phyloP scores from a whole-genome alignment of 2,797 vertebrate species.

The Thripadectes ignobilis region DNA sequence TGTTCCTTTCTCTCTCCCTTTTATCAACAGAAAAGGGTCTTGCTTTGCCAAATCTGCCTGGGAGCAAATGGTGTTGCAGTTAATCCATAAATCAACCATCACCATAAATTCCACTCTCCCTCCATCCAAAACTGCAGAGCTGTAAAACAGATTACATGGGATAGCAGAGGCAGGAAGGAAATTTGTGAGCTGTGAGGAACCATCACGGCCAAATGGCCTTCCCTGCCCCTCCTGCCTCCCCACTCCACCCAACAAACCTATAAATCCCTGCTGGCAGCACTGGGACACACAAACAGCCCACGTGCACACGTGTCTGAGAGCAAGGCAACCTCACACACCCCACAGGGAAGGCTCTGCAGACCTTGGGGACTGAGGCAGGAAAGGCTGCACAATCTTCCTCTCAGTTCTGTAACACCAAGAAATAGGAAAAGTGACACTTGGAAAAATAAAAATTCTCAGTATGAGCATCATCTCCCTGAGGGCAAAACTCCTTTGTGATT shows the following conservation, averaged over 20 bases:
- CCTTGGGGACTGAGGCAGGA: not conserved
- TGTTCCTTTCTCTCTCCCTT: conserved; percentile 10
- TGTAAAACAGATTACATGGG: conserved; percentile 32
- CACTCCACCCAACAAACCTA: not conserved
- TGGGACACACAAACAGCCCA: not conserved
- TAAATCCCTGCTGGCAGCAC: not conserved
- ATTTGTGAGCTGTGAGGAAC: conserved; percentile 53
- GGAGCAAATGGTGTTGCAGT: conserved; percentile 46
- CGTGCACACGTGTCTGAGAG: not conserved
- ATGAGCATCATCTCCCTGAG: not conserved
- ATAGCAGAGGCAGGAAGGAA: conserved; percentile 35
- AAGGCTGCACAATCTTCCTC: not conserved
- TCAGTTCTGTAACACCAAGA: not conserved
- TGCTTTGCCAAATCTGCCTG: conserved; percentile 58
- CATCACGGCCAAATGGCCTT: not conserved
- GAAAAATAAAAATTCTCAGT: not conserved
- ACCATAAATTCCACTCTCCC: conserved; percentile 57
- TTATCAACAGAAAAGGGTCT: conserved; percentile 48
- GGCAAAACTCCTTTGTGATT: not conserved
- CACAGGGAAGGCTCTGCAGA: not conserved
- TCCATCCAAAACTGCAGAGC: conserved; percentile 47
- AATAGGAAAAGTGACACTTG: not conserved
- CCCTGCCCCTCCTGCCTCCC: not conserved
- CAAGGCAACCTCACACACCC: not conserved
- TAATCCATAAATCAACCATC: conserved; percentile 62